Evolutionary conservation across 2,113 vertebrate genomes (phyloP), one percentile per base, ranked within the genome.

Genomic region (Blennius ocellaris): DNA sequence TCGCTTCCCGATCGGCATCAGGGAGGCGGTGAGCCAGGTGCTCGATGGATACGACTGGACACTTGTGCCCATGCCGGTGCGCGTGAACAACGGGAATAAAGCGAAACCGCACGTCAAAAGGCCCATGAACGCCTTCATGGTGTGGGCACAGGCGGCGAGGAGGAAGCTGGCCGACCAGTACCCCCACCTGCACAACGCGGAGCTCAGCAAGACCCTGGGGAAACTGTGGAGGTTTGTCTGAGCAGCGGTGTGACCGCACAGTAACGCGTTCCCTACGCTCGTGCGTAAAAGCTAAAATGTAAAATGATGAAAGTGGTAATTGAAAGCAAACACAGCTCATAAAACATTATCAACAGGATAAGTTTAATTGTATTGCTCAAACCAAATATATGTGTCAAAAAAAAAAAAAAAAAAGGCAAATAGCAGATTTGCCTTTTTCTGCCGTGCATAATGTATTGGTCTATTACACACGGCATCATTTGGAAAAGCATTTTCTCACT

Each of bases 31-130:
- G 78, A 99, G 97, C 85, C 98, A 99, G 92, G 97, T 99, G 87
- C 92, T 99, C 88, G 97, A 97, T 0, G 98, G 98, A 66, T 99
- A 99, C 69, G 98, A 99, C 94, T 99, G 98, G 98, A 99, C 97
- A 66, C 95, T 99, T 69, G 97, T 99, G 87, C 98, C 98, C 54
- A 98, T 99, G 98, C 98, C 98, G 0, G 97, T 99, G 85, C 95
- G 98, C 62, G 97, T 97, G 75, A 99, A 97, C 92, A 96, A 96
- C 77, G 95, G 96, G 84, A 97, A 93, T 93, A 99, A 99, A 92
- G 94, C 94, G 68, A 99, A 99, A 64, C 98, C 98, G 14, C 97
- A 99, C 0, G 96, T 97, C 17, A 97, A 97, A 84, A 91, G 96
- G 82, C 96, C 96, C 51, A 97, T 97, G 96, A 97, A 97, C 1